Evolutionary conservation across 2,888 invertebrate species (phyloP), one percentile per base, ranked within the genome.

Genomic region (Tinea semifulvella): DNA sequence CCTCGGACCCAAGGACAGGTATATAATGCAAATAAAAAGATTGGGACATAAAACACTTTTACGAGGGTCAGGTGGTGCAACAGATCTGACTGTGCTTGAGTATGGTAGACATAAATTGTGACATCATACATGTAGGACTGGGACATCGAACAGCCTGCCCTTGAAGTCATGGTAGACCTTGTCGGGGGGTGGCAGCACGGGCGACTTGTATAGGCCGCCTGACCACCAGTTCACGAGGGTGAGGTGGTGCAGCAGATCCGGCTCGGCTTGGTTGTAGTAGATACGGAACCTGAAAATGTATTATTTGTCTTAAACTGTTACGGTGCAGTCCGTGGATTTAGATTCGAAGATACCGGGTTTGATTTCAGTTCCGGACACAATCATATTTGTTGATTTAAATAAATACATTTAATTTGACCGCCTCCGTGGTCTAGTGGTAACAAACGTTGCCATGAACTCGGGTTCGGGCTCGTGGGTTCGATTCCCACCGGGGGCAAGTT

Each of bases 181-280:
- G 27, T 79, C 75, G 1, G 85, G 71, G 1, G 82, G 69, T 0
- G 90, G 89, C 31, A 91, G 63, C 0, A 89, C 79, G 0, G 90
- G 90, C 0, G 85, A 85, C 52, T 84, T 84, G 61, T 88, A 89
- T 8, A 90, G 66, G 0, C 85, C 84, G 1, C 76, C 83, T 3
- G 86, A 83, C 85, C 89, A 90, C 90, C 90, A 91, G 63, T 91
- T 91, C 7, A 90, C 85, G 53, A 89, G 65, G 1, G 80, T 68
- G 28, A 91, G 63, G 52, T 84, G 82, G 42, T 86, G 84, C 11
- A 73, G 65, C 10, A 79, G 83, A 44, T 85, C 68, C 0, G 90
- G 82, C 1, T 81, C 76, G 0, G 86, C 88, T 65, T 90, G 90
- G 61, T 88, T 90, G 65, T 89, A 91, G 61, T 88, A 89, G 35